Conservation (phyloP, 2,113 vertebrate species). For the Otus sunia region DNA sequence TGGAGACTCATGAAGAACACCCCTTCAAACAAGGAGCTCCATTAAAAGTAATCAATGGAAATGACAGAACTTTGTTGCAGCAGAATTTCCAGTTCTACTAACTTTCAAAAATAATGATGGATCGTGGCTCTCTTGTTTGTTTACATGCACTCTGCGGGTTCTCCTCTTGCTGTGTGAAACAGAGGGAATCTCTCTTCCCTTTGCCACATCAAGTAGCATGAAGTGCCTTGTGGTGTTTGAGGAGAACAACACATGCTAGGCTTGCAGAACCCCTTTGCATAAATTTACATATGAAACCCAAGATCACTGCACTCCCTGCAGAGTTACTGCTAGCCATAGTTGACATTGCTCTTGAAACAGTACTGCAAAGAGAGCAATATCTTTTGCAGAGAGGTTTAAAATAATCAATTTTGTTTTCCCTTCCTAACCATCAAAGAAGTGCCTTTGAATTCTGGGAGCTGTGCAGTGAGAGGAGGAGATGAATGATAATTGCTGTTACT, state of each 20-base stretch:
- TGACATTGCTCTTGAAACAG: conserved; percentile 57
- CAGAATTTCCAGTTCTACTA: background rate
- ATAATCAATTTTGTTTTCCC: conserved; percentile 63
- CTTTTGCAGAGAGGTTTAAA: conserved; percentile 50
- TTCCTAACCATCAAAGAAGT: conserved; percentile 46
- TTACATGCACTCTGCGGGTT: background rate
- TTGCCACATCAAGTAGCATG: conserved; percentile 37
- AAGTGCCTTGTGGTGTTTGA: conserved; percentile 32
- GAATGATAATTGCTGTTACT: conserved; percentile 34
- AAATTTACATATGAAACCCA: conserved; percentile 71
- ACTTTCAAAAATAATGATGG: background rate
- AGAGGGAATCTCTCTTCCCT: conserved; percentile 5
- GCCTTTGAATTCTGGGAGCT: conserved; percentile 17
- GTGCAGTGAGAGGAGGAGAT: background rate
- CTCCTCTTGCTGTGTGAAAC: background rate
- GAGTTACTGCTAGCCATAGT: conserved; percentile 56
- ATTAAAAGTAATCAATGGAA: background rate
- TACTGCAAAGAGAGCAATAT: conserved; percentile 23
- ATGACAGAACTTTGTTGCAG: background rate
- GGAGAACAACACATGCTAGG: conserved; percentile 44
- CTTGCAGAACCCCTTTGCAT: conserved; percentile 65
- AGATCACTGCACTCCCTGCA: conserved; percentile 54
- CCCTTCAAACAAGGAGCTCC: background rate
- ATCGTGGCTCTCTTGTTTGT: background rate
- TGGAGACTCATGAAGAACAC: background rate